A percentile compares a stretch with the other conserved stretches of the same genome.
These are phyloP conservation scores for Anaspis maculata DNA, from an alignment of 2,888 invertebrate species.

Conservation along the genomic window DNA sequence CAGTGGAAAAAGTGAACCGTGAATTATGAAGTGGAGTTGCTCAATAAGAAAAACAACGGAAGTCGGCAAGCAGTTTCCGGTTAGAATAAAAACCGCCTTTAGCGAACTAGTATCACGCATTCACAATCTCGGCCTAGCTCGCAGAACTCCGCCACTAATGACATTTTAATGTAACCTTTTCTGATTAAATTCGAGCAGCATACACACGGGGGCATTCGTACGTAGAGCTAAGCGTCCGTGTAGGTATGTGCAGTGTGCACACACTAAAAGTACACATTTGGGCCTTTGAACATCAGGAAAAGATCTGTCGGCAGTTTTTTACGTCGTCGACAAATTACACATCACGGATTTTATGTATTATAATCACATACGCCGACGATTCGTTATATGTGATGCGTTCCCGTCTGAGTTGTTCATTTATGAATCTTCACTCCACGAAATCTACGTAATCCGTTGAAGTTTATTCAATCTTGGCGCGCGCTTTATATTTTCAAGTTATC, in stretches of 20 bases:
- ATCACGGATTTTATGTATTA: no score
- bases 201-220: slow-evolving; percentile 2
- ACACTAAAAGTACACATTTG: no score
- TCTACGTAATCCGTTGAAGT: neutral
- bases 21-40: slow-evolving; percentile 17
- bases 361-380: neutral
- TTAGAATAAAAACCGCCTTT: slow-evolving; percentile 19
- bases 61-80: slow-evolving; percentile 20
- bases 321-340: no score
- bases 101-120: slow-evolving; percentile 17
- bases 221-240: neutral
- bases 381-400: neutral
- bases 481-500: no score
- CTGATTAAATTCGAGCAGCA: slow-evolving; percentile 12
- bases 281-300: no score
- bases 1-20: slow-evolving; percentile 18
- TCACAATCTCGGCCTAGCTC: slow-evolving; percentile 14
- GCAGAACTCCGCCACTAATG: slow-evolving; percentile 12
- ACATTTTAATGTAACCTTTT: slow-evolving; percentile 15
- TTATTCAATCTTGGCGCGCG: no score
- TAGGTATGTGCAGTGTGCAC: no score
- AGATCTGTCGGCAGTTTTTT: no score
- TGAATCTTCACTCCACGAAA: neutral
- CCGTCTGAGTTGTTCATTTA: neutral
- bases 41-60: slow-evolving; percentile 20